Evolutionary conservation across 2,888 invertebrate species (phyloP).

Genomic region (Coremacera marginata): DNA sequence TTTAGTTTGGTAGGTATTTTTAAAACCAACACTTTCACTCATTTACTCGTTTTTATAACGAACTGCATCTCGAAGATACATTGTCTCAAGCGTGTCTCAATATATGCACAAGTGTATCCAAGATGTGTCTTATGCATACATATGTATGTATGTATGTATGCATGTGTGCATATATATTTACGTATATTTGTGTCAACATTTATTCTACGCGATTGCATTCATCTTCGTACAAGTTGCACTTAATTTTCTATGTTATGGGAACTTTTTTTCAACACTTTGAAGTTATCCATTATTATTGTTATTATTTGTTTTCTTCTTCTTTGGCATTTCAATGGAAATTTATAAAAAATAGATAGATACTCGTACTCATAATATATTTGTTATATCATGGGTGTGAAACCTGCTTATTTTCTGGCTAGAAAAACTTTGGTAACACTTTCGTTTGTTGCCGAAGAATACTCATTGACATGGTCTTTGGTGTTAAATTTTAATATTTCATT

Average conservation of each 20-base stretch:
- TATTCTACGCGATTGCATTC: constrained; percentile 15
- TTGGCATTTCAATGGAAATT: neutral
- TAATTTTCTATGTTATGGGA: neutral
- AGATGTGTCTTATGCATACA: constrained; percentile 4
- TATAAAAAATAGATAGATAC: no score
- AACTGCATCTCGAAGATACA: neutral
- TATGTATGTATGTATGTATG: no score
- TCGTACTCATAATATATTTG: no score
- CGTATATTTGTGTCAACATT: constrained; percentile 16
- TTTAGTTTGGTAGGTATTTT: no score
- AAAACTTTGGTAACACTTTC: constrained; percentile 20
- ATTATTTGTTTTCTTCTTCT: neutral
- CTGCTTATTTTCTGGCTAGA: neutral
- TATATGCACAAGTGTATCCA: constrained; percentile 22
- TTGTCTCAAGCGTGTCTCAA: neutral
- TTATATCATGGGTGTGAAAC: neutral
- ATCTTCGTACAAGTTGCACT: constrained; percentile 17
- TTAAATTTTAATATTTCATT: neutral
- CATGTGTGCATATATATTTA: neutral
- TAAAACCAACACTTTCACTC: no score
- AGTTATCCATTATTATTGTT: neutral
- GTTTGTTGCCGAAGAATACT: neutral
- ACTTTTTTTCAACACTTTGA: constrained; percentile 17
- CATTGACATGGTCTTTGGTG: neutral
- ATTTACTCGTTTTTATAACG: neutral